These are phyloP conservation scores for Rhabditoides inermis DNA, from an alignment of 2,888 invertebrate genomes.

Conservation along the genomic window DNA sequence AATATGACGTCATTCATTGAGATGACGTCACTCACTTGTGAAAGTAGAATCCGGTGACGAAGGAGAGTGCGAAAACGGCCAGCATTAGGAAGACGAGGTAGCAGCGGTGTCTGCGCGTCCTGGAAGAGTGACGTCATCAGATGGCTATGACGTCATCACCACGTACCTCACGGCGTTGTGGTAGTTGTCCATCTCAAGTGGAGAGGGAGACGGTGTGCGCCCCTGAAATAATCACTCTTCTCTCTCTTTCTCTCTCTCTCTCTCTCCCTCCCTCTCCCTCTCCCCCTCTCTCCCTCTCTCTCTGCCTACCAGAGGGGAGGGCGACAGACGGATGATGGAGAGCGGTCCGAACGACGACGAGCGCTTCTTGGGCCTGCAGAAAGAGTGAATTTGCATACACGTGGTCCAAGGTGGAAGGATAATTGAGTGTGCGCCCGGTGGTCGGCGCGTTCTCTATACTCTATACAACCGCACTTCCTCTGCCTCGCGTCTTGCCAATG, in stretches of 20 bases:
- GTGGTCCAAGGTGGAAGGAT: too few species aligned
- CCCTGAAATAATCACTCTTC: too few species aligned
- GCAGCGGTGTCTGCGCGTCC: not conserved
- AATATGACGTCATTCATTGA: not conserved
- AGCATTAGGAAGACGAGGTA: not conserved
- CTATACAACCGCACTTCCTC: too few species aligned
- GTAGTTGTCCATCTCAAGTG: constrained; percentile 31
- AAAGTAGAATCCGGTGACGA: not conserved
- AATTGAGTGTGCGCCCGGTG: too few species aligned
- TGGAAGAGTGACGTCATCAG: not conserved
- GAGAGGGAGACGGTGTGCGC: constrained; percentile 32
- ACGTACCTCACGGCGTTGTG: constrained; percentile 17
- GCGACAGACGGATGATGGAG: constrained; percentile 37
- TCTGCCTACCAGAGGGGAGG: constrained; percentile 35
- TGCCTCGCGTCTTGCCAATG: too few species aligned
- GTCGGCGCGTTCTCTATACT: too few species aligned
- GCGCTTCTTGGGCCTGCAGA: constrained; percentile 30
- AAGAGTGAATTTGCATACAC: too few species aligned
- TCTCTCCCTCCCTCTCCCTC: too few species aligned
- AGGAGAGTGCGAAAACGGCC: not conserved
- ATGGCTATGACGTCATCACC: too few species aligned
- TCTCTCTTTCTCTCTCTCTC: too few species aligned
- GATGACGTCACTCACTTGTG: not conserved
- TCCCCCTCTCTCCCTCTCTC: too few species aligned
- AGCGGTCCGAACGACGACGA: constrained; percentile 37